These are phyloP conservation scores for Ctenodactylus gundi DNA, from an alignment of 2,113 vertebrate genomes.

Conservation along the genomic window DNA sequence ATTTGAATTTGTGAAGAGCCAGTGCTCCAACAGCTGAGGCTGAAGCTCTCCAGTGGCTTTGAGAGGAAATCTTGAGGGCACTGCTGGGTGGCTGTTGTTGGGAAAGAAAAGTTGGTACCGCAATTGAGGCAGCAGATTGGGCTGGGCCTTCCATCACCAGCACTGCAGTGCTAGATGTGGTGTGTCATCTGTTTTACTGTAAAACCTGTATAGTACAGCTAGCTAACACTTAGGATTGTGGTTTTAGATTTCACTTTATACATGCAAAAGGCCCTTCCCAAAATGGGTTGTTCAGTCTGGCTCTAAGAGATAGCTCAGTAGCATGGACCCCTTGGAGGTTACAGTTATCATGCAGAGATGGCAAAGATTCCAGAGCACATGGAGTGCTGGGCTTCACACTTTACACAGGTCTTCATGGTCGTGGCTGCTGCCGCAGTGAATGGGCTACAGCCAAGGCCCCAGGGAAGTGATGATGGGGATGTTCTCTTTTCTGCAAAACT, in stretches of 20 bases:
- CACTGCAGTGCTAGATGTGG: background rate
- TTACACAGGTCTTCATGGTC: too few relatives aligned
- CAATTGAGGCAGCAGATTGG: background rate
- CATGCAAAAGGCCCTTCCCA: background rate
- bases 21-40: background rate
- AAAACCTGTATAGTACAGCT: background rate
- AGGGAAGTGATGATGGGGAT: too few relatives aligned
- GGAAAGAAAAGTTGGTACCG: background rate
- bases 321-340: background rate
- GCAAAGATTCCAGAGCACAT: background rate
- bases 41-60: background rate
- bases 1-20: background rate
- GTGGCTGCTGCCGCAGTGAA: too few relatives aligned
- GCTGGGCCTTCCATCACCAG: background rate
- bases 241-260: constrained; percentile 14
- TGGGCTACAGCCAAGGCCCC: too few relatives aligned
- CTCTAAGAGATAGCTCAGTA: background rate
- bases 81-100: background rate
- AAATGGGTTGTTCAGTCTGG: background rate
- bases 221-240: background rate
- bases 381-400: too few relatives aligned
- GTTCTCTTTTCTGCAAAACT: too few relatives aligned
- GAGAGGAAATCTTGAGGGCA: background rate
- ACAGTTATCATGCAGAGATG: background rate
- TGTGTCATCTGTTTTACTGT: background rate